Evolutionary conservation across 2,113 vertebrate species (phyloP).

Genomic region (Tamias sibiricus): DNA sequence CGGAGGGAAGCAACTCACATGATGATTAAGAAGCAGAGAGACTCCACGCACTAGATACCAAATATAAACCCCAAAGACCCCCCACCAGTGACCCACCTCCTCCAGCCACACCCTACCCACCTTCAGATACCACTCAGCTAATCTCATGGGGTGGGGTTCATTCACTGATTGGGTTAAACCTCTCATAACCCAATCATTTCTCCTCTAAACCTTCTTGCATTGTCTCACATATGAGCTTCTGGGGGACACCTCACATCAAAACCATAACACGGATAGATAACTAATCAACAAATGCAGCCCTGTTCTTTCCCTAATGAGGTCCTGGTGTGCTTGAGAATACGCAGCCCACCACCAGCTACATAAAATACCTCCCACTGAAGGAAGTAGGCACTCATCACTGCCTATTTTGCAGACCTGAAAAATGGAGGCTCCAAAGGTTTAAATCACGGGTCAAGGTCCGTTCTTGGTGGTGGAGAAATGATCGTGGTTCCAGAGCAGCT

Average conservation of each 20-base stretch:
- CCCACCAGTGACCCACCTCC: fast-evolving
- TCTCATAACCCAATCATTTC: too few species aligned
- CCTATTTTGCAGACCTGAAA: not conserved
- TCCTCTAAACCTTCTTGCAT: too few species aligned
- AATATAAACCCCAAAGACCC: too few species aligned
- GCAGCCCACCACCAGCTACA: not conserved
- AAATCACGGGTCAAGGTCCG: not conserved
- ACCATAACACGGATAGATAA: not conserved
- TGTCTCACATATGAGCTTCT: too few species aligned
- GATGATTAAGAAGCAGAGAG: too few species aligned
- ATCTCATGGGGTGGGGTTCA: too few species aligned
- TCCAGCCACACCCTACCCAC: too few species aligned
- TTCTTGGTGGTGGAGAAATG: not conserved
- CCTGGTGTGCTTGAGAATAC: not conserved
- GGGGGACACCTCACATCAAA: too few species aligned
- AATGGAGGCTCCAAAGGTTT: not conserved
- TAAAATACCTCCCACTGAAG: not conserved
- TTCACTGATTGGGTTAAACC: too few species aligned
- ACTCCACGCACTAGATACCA: too few species aligned
- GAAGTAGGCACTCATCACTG: not conserved
- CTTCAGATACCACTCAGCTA: too few species aligned
- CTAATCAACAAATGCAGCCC: not conserved
- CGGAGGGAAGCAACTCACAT: too few species aligned
- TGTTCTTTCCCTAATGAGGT: not conserved
- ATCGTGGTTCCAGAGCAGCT: not conserved